phyloP scores from a whole-genome alignment of 2,888 invertebrate genomes.

The Podotricha telesiphe region DNA sequence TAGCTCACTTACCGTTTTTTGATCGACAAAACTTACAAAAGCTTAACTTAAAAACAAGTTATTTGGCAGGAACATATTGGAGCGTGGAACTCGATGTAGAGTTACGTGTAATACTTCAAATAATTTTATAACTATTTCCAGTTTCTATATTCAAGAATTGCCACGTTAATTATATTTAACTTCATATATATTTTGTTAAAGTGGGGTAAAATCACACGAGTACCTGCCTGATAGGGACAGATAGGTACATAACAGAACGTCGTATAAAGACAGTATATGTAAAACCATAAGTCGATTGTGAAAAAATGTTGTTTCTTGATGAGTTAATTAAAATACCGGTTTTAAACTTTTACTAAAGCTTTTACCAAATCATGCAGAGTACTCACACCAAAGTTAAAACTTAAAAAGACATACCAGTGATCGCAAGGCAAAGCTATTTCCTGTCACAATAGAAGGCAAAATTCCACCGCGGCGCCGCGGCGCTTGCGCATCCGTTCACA shows the following conservation, averaged over 20 bases:
- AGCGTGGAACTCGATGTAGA: neutral
- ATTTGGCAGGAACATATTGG: slow-evolving; percentile 10
- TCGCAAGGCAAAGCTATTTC: slow-evolving; percentile 30
- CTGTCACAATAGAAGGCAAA: slow-evolving; percentile 33
- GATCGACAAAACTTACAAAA: slow-evolving; percentile 12
- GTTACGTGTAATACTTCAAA: neutral
- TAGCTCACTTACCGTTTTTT: slow-evolving; percentile 19
- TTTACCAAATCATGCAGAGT: slow-evolving; percentile 4
- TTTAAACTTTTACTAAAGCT: slow-evolving; percentile 11
- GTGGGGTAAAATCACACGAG: too few species aligned
- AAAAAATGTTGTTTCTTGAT: neutral
- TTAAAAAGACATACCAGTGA: slow-evolving; percentile 8
- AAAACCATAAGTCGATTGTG: neutral
- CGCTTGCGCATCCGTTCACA: slow-evolving; percentile 37
- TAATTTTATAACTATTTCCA: neutral
- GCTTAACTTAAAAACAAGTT: slow-evolving; percentile 9
- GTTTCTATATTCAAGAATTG: neutral
- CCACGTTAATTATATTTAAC: neutral
- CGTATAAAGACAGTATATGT: neutral
- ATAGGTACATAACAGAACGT: too few species aligned
- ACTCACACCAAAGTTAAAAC: slow-evolving; percentile 5
- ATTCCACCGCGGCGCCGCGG: slow-evolving; percentile 28
- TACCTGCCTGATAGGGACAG: too few species aligned
- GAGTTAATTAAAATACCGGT: slow-evolving; percentile 15
- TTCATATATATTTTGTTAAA: too few species aligned